Evolutionary conservation across 2,888 invertebrate genomes (phyloP).

Genomic region (Leptinotarsa rubiginosa): DNA sequence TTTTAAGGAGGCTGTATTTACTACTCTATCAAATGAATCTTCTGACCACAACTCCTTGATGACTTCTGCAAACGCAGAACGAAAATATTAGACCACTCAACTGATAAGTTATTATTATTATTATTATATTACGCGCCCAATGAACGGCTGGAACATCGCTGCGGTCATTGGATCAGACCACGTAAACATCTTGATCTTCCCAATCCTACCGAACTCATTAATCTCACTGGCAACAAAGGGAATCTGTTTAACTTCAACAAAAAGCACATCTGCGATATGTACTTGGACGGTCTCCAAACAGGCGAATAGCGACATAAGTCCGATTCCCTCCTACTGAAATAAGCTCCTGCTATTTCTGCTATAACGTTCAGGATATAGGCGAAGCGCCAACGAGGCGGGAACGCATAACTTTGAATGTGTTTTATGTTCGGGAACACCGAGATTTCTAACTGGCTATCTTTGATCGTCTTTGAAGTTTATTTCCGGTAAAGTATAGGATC

Average conservation of each 20-base stretch:
- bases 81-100: too few relatives aligned
- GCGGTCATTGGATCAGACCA: not conserved
- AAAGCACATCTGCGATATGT: conserved; percentile 42
- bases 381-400: conserved; percentile 50
- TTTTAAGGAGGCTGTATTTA: too few relatives aligned
- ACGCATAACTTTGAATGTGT: conserved; percentile 53
- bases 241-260: conserved; percentile 24
- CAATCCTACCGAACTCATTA: conserved; percentile 3
- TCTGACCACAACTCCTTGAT: too few relatives aligned
- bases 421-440: conserved; percentile 41
- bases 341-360: conserved; percentile 21
- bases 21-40: too few relatives aligned
- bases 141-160: not conserved
- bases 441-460: conserved; percentile 48
- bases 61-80: too few relatives aligned
- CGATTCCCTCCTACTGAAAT: conserved; percentile 25
- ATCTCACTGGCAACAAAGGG: conserved; percentile 12
- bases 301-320: conserved; percentile 36
- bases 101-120: too few relatives aligned
- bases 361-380: conserved; percentile 48
- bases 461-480: conserved; percentile 54
- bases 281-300: conserved; percentile 40
- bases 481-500: conserved; percentile 49
- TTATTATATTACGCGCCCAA: too few relatives aligned
- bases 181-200: conserved; percentile 13